These are phyloP conservation scores for Nezara viridula DNA, from an alignment of 2,888 invertebrate species.

Conservation along the genomic window DNA sequence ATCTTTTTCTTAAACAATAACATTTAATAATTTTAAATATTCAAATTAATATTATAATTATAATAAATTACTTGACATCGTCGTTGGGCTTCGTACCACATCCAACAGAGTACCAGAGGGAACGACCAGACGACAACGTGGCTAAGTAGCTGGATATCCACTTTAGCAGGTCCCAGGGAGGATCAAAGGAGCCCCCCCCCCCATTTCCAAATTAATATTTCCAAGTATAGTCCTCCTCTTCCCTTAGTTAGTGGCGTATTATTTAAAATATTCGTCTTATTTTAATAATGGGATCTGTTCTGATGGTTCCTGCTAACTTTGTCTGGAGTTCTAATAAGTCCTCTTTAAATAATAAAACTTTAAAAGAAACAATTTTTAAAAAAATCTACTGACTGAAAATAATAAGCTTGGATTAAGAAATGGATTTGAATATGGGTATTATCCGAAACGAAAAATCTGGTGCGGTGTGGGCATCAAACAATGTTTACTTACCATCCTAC, in stretches of 20 bases:
- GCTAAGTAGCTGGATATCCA: conserved; percentile 5
- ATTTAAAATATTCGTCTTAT: not conserved
- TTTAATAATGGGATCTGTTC: not conserved
- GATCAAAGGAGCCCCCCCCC: not conserved
- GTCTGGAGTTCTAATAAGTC: not conserved
- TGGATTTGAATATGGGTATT: no score
- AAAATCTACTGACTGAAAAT: not conserved
- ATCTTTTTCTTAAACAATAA: no score
- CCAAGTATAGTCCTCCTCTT: not conserved
- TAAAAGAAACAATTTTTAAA: not conserved
- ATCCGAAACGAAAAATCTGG: no score
- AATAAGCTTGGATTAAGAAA: not conserved
- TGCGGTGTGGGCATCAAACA: no score
- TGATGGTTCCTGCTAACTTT: not conserved
- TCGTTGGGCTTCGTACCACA: not conserved
- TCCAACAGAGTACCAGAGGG: not conserved
- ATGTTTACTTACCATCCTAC: no score
- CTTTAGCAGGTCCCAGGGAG: not conserved
- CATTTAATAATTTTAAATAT: no score
- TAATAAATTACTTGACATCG: not conserved
- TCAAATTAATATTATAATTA: not conserved
- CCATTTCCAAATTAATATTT: not conserved
- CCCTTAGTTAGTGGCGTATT: conserved; percentile 12
- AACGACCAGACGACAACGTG: not conserved
- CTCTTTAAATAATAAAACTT: not conserved